These are phyloP conservation scores for Seriola rivoliana DNA, from an alignment of 2,113 vertebrate species.

Conservation along the genomic window DNA sequence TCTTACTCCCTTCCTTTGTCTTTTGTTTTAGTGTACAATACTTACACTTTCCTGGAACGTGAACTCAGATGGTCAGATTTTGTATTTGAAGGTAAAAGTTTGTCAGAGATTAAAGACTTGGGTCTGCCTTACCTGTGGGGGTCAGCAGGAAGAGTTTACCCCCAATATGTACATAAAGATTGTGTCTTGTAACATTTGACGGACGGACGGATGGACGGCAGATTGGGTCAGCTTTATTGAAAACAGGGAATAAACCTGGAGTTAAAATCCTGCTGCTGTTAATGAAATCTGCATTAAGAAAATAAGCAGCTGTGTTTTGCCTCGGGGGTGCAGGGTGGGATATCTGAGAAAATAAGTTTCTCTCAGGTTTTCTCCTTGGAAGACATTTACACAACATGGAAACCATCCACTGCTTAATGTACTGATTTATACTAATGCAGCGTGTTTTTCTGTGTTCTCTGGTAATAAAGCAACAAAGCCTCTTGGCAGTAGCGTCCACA, in stretches of 20 bases:
- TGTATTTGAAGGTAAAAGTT: background rate
- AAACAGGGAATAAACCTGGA: background rate
- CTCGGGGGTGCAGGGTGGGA: too few species aligned
- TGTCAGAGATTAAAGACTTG: background rate
- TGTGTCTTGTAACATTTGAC: background rate
- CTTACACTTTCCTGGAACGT: background rate
- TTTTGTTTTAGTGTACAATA: background rate
- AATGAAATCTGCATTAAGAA: background rate
- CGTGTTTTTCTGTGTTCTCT: conserved; percentile 8
- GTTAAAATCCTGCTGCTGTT: background rate
- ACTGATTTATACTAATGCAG: conserved; percentile 19
- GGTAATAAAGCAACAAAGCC: conserved; percentile 27
- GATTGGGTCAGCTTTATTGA: background rate
- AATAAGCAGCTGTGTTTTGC: background rate
- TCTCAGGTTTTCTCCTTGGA: background rate
- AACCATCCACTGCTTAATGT: background rate
- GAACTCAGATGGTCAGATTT: background rate
- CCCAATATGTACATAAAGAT: conserved; percentile 9
- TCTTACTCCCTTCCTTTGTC: too few species aligned
- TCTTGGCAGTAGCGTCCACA: conserved; percentile 22
- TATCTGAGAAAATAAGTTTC: too few species aligned
- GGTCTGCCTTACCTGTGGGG: background rate
- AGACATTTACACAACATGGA: conserved; percentile 1
- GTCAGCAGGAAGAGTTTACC: background rate
- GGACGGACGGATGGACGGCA: background rate